Conservation (phyloP, 2,797 vertebrate species). For the Potorous gilbertii region DNA sequence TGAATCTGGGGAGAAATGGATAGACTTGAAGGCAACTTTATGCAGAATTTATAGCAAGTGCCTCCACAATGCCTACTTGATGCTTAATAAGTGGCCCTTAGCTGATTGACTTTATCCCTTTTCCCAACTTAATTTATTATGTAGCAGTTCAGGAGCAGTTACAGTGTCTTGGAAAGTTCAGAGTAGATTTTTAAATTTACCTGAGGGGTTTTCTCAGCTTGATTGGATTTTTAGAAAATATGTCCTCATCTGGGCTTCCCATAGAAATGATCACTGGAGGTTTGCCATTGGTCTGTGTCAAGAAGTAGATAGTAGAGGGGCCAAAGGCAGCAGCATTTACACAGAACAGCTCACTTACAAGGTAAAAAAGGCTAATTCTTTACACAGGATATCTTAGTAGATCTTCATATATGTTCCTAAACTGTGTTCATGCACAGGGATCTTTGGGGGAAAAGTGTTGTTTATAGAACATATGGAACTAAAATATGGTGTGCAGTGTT, state of each 20-base stretch:
- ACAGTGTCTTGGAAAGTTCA: neutral
- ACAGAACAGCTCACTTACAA: too few species aligned
- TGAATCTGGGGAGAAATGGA: neutral
- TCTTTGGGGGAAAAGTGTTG: neutral
- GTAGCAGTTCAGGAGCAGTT: neutral
- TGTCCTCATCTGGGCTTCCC: neutral
- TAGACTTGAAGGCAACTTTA: neutral
- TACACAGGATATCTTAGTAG: neutral
- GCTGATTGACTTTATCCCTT: neutral
- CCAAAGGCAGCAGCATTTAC: too few species aligned
- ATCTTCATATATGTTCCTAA: neutral
- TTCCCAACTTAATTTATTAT: neutral
- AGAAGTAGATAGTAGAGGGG: neutral
- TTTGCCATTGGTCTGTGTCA: neutral
- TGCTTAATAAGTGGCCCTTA: neutral
- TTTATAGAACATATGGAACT: neutral
- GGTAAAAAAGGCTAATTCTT: neutral
- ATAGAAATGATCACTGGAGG: neutral
- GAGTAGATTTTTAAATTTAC: neutral
- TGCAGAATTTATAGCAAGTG: neutral
- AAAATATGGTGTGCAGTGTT: neutral
- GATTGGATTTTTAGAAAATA: neutral
- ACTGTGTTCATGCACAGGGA: neutral
- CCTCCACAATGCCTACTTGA: neutral
- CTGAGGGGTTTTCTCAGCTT: neutral